Base-by-base conservation (phyloP, 2,797 vertebrate species). In the Hemibagrus guttatus region DNA sequence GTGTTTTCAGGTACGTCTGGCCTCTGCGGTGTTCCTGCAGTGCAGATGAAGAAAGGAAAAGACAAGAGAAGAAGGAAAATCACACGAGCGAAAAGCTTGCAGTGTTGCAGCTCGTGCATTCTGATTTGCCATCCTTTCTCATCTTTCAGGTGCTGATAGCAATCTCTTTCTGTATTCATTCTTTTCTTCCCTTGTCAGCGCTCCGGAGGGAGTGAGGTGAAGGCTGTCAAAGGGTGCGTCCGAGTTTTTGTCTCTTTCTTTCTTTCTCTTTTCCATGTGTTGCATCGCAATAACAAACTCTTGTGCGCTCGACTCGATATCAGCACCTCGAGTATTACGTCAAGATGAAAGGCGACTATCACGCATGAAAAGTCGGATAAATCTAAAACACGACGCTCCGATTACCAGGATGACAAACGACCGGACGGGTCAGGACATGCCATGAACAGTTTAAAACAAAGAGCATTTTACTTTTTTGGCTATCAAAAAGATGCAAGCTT, bases 141-240 rank as follows among this genome's bases (percentile, higher is more conserved):
- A 11, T 91, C 89, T 93, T 92, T 92, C 87, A 90, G 78, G 90
- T 89, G 80, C 87, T 84, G 90, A 95, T 93, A 83, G 88, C 81
- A 90, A 92, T 94, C 93, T 93, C 90, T 86, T 84, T 89, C 85
- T 85, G 87, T 90, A 90, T 93, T 94, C 91, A 91, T 91, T 92
- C 86, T 87, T 93, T 93, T 94, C 92, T 92, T 81, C 75, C 87
- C 91, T 90, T 90, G 93, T 91, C 93, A 92, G 76, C 6, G 42
- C 84, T 85, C 84, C 89, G 89, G 86, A 81, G 80, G 83, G 88
- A 88, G 74, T 81, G 84, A 88, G 89, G 90, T 87, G 87, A 76
- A 85, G 89, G 87, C 89, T 90, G 88, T 85, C 87, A 88, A 90
- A 80, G 86, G 87, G 87, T 14, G 71, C 23, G 49, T 91, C 85